These are phyloP conservation scores for Ernsta delagoae DNA, from an alignment of 2,888 invertebrate genomes.

Conservation along the genomic window DNA sequence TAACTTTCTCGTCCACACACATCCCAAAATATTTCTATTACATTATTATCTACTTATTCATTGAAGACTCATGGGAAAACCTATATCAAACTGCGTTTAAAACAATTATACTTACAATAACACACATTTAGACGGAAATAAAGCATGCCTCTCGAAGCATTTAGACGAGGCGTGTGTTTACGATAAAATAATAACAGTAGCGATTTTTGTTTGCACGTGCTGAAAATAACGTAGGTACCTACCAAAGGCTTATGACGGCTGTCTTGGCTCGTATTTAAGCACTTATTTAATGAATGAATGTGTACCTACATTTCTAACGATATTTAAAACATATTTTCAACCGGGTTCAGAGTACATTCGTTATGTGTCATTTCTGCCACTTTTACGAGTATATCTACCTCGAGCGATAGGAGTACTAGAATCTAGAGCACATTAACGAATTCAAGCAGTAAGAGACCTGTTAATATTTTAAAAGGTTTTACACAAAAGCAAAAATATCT, in stretches of 20 bases:
- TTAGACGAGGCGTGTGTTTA: constrained; percentile 25
- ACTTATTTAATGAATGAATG: constrained; percentile 45
- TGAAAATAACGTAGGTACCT: constrained; percentile 36
- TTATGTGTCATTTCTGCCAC: too few relatives aligned
- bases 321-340: not conserved
- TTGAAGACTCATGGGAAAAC: not conserved
- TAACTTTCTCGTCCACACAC: not conserved
- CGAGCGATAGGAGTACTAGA: too few relatives aligned
- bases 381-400: too few relatives aligned
- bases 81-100: not conserved
- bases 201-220: constrained; percentile 37
- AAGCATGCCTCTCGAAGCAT: not conserved
- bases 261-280: constrained; percentile 42
- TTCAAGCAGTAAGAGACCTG: not conserved
- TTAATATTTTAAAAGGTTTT: not conserved
- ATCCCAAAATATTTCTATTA: too few relatives aligned
- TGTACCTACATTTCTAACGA: constrained; percentile 15
- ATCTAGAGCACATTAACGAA: constrained; percentile 14
- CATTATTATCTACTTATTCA: too few relatives aligned
- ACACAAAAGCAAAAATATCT: not conserved
- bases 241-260: constrained; percentile 42
- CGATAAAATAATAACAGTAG: constrained; percentile 34
- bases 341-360: not conserved
- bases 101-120: constrained; percentile 1
- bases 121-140: constrained; percentile 1